These are phyloP conservation scores for Heterochromis multidens DNA, from an alignment of 2,113 vertebrate genomes.

Conservation along the genomic window DNA sequence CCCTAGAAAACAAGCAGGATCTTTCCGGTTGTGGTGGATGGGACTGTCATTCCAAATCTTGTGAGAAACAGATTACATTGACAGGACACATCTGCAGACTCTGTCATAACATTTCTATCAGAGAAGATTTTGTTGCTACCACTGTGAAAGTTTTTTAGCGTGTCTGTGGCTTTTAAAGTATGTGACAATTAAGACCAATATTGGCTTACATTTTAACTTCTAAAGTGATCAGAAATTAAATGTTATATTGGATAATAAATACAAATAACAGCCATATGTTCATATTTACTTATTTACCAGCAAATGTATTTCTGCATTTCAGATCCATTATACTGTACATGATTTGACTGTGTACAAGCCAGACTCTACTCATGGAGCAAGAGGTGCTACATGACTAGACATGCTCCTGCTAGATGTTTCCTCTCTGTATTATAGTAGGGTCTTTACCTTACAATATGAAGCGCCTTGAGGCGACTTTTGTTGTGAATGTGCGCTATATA, in stretches of 20 bases:
- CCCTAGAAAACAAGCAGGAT: conserved; percentile 70
- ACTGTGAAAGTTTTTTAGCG: not conserved
- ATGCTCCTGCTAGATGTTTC: no score
- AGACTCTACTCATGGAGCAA: not conserved
- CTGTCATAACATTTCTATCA: not conserved
- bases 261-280: no score
- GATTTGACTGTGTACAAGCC: not conserved
- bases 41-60: conserved; percentile 71
- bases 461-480: no score
- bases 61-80: not conserved
- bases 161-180: not conserved
- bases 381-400: no score
- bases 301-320: not conserved
- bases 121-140: not conserved
- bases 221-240: no score
- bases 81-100: not conserved
- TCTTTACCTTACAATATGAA: no score
- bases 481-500: no score
- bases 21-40: conserved; percentile 56
- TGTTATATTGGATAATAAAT: no score
- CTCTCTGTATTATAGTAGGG: no score
- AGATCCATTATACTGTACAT: not conserved
- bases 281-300: no score
- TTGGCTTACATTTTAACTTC: no score
- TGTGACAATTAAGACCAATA: not conserved